A percentile compares a stretch with the other conserved stretches of the same genome.
These are phyloP conservation scores for Zonitis immaculata DNA, from an alignment of 2,888 invertebrate species.

Conservation along the genomic window DNA sequence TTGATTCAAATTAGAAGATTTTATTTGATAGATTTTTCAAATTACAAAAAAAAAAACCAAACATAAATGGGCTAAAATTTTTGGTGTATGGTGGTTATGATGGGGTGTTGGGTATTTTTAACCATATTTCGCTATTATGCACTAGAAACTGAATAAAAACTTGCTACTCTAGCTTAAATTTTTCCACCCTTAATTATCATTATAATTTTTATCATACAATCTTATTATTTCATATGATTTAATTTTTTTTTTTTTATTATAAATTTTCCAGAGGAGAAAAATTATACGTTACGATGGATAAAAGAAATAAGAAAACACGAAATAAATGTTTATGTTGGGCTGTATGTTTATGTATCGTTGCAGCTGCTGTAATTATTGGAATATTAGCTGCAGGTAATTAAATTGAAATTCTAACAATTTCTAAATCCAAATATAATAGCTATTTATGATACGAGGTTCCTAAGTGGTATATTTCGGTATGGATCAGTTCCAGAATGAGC, in stretches of 20 bases:
- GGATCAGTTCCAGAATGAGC: no score
- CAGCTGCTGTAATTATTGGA: constrained; percentile 64
- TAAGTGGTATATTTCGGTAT: no score
- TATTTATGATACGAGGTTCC: neutral
- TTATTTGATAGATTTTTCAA: neutral
- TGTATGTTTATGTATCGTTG: constrained; percentile 60
- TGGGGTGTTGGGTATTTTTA: constrained; percentile 36
- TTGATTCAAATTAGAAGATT: no score
- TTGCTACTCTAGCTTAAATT: neutral
- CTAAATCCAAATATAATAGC: no score
- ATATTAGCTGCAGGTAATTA: constrained; percentile 70
- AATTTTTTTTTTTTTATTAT: constrained; percentile 14
- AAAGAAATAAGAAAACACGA: constrained; percentile 64
- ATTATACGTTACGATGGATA: constrained; percentile 76
- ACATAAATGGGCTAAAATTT: constrained; percentile 17
- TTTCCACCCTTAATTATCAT: no score
- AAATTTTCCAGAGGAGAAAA: constrained; percentile 70
- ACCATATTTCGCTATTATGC: neutral
- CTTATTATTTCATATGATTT: neutral
- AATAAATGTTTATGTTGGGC: constrained; percentile 66
- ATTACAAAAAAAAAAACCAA: no score
- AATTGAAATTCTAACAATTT: neutral
- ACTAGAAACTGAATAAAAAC: neutral
- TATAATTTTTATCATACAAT: no score
- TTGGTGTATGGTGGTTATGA: constrained; percentile 38